phyloP scores from a whole-genome alignment of 2,797 vertebrate genomes.

The Amblyraja radiata region DNA sequence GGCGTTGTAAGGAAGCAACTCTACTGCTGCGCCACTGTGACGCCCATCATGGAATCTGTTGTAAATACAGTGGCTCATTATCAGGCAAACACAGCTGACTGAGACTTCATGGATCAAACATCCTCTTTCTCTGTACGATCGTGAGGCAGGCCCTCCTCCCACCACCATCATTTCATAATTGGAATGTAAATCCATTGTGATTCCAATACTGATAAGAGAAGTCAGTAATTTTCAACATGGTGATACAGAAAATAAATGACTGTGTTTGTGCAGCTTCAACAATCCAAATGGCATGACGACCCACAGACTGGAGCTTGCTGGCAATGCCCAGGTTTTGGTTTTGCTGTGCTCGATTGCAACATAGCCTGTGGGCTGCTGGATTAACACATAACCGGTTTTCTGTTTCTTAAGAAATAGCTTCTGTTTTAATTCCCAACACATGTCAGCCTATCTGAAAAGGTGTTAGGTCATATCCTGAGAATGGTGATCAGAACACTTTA shows the following conservation, averaged over 20 bases:
- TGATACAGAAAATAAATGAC: background rate
- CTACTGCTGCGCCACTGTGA: too few species aligned
- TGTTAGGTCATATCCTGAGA: background rate
- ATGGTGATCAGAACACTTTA: background rate
- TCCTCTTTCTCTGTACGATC: too few species aligned
- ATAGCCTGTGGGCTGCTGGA: background rate
- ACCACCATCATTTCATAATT: background rate
- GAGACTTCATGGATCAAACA: too few species aligned
- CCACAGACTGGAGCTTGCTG: background rate
- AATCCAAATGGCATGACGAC: background rate
- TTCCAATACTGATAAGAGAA: background rate
- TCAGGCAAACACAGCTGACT: background rate
- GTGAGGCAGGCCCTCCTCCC: too few species aligned
- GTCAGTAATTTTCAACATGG: background rate
- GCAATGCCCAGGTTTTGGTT: background rate
- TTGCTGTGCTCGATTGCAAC: background rate
- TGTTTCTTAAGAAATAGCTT: background rate
- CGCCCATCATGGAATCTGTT: background rate
- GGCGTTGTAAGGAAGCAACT: too few species aligned
- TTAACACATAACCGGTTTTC: background rate
- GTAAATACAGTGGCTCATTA: background rate
- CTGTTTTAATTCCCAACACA: background rate
- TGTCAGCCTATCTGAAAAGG: background rate
- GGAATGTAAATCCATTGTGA: background rate
- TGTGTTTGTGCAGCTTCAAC: background rate